Evolutionary conservation across 1,140 invertebrate genomes (phyloP).

Genomic region (Pseudoatta argentina): DNA sequence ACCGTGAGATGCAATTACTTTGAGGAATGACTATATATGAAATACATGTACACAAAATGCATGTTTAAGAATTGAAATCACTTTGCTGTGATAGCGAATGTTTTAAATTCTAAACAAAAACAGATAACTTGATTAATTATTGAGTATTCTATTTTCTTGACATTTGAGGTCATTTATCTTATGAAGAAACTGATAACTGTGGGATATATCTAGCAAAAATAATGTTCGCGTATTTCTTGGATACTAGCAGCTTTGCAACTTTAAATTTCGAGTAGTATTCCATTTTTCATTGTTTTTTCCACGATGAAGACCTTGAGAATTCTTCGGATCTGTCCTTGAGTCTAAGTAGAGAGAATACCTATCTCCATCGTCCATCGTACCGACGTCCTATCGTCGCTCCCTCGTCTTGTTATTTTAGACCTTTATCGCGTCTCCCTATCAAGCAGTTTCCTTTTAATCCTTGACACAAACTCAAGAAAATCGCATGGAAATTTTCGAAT

Average conservation of each 20-base stretch:
- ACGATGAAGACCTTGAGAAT: constrained; percentile 1
- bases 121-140: not conserved
- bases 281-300: constrained; percentile 4
- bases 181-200: not conserved
- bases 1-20: constrained; percentile 17
- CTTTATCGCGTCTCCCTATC: constrained; percentile 40
- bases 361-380: constrained; percentile 27
- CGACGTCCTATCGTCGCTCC: constrained; percentile 33
- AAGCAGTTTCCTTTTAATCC: constrained; percentile 35
- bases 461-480: constrained; percentile 11
- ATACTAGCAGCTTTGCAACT: not conserved
- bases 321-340: constrained; percentile 46
- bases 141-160: not conserved
- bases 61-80: not conserved
- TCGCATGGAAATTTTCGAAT: not conserved
- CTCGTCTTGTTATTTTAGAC: constrained; percentile 55
- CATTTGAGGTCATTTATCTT: not conserved
- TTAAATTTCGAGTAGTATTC: not conserved
- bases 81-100: not conserved
- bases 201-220: not conserved
- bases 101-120: not conserved
- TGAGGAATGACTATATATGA: not conserved
- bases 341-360: constrained; percentile 51
- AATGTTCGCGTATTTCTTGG: not conserved
- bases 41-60: not conserved